Conservation (phyloP, 2,797 vertebrate genomes). For the Euphonia xanthogaster region DNA sequence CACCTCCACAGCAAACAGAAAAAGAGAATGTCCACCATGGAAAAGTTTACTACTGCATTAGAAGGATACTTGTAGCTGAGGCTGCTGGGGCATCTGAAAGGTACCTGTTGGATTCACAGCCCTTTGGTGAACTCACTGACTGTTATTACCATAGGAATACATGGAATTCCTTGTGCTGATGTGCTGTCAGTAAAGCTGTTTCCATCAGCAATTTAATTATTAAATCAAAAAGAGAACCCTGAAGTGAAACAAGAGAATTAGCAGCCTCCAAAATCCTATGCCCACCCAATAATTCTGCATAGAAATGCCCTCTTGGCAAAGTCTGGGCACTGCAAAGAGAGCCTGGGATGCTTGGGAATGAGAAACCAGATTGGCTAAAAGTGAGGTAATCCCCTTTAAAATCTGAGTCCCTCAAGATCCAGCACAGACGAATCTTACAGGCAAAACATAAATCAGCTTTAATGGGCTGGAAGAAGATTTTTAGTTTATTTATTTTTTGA, state of each 20-base stretch:
- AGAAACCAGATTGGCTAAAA: slow-evolving; percentile 41
- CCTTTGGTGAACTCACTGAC: background rate
- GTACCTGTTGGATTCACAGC: background rate
- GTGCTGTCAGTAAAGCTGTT: background rate
- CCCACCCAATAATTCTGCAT: background rate
- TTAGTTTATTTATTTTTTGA: slow-evolving; percentile 77
- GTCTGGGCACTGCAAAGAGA: background rate
- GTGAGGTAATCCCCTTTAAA: slow-evolving; percentile 60
- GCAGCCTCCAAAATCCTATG: background rate
- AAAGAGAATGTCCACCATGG: background rate
- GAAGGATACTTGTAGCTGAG: background rate
- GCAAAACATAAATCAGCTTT: slow-evolving; percentile 73
- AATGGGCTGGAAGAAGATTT: slow-evolving; percentile 74
- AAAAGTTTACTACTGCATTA: background rate
- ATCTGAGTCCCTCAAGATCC: slow-evolving; percentile 51
- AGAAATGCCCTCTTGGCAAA: background rate
- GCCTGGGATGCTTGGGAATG: slow-evolving; percentile 13
- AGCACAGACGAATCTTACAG: slow-evolving; percentile 49
- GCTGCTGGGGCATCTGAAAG: background rate
- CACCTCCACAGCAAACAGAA: background rate
- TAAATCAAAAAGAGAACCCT: background rate
- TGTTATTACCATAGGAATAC: background rate
- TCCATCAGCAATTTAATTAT: background rate
- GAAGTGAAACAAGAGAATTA: background rate
- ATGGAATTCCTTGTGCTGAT: background rate